Evolutionary conservation across 2,888 invertebrate genomes (phyloP).

Genomic region (Monochamus alternatus): DNA sequence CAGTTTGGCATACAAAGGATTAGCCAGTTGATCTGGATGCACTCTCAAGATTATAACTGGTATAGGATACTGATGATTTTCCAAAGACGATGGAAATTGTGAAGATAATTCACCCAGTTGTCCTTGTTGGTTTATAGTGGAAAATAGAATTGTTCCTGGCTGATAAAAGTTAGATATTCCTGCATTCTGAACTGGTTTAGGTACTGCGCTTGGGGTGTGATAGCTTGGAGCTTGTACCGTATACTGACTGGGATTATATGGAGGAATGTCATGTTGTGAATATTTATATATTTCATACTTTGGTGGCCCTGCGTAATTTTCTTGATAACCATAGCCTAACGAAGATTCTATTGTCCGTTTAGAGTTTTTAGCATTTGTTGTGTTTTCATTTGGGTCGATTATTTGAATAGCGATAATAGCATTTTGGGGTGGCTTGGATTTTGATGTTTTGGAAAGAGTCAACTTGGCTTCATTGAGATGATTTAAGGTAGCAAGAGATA

Average conservation of each 20-base stretch:
- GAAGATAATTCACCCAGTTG: conserved; percentile 73
- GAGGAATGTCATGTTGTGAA: conserved; percentile 78
- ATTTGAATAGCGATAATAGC: conserved; percentile 78
- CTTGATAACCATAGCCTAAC: conserved; percentile 78
- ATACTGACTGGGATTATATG: conserved; percentile 52
- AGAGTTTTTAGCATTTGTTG: conserved; percentile 68
- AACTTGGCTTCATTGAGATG: neutral
- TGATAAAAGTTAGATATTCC: conserved; percentile 45
- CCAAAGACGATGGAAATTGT: conserved; percentile 71
- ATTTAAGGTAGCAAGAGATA: conserved; percentile 2
- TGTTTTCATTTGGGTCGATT: conserved; percentile 73
- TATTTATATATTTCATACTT: conserved; percentile 81
- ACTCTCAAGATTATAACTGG: conserved; percentile 76
- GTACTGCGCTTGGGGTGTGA: neutral
- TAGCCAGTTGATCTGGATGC: conserved; percentile 74
- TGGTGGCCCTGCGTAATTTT: conserved; percentile 70
- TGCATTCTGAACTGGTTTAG: conserved; percentile 7
- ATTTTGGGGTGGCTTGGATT: conserved; percentile 51
- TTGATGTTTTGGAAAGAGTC: neutral
- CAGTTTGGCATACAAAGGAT: conserved; percentile 74
- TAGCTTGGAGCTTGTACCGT: neutral
- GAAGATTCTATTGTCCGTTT: conserved; percentile 84
- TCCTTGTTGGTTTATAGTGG: conserved; percentile 64
- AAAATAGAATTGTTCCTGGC: conserved; percentile 66
- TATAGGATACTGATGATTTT: conserved; percentile 70